Percentiles rank a stretch among this genome's conserved stretches.
These are phyloP conservation scores for Papilio polyxenes DNA, from an alignment of 1,140 invertebrate genomes.

Conservation along the genomic window DNA sequence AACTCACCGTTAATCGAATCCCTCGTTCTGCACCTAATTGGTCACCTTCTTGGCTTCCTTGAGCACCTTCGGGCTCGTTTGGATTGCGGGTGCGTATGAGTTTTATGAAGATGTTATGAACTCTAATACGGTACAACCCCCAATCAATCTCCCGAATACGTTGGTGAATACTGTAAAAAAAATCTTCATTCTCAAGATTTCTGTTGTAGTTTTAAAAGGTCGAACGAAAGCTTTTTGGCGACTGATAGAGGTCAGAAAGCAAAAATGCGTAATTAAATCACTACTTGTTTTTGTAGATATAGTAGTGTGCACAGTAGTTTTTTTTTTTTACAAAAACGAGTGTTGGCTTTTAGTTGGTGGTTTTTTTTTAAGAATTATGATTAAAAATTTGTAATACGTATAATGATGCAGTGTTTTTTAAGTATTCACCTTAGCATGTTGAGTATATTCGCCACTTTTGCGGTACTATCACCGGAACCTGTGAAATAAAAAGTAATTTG, in stretches of 20 bases:
- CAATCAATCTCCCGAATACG: conserved; percentile 64
- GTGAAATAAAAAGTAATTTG: not conserved
- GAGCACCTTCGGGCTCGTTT: conserved; percentile 47
- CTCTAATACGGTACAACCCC: conserved; percentile 52
- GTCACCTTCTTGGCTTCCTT: conserved; percentile 30
- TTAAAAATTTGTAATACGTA: not conserved
- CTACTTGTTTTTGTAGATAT: too few relatives aligned
- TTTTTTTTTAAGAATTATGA: too few relatives aligned
- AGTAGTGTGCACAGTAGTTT: too few relatives aligned
- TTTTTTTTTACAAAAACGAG: too few relatives aligned
- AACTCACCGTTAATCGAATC: conserved; percentile 66
- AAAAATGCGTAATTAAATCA: too few relatives aligned
- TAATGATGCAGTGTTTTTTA: not conserved
- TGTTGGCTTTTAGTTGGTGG: too few relatives aligned
- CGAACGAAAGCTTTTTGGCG: not conserved
- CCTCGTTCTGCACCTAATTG: conserved; percentile 51
- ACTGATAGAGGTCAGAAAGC: too few relatives aligned
- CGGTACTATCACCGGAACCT: not conserved
- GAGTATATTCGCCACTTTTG: not conserved
- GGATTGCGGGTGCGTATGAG: conserved; percentile 68
- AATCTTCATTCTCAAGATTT: not conserved
- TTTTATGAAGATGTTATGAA: conserved; percentile 66
- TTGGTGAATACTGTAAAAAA: conserved; percentile 45
- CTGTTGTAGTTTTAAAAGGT: not conserved
- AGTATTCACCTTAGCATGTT: conserved; percentile 18